These are phyloP conservation scores for Eucera pruinosa DNA, from an alignment of 2,888 invertebrate species.

Conservation along the genomic window DNA sequence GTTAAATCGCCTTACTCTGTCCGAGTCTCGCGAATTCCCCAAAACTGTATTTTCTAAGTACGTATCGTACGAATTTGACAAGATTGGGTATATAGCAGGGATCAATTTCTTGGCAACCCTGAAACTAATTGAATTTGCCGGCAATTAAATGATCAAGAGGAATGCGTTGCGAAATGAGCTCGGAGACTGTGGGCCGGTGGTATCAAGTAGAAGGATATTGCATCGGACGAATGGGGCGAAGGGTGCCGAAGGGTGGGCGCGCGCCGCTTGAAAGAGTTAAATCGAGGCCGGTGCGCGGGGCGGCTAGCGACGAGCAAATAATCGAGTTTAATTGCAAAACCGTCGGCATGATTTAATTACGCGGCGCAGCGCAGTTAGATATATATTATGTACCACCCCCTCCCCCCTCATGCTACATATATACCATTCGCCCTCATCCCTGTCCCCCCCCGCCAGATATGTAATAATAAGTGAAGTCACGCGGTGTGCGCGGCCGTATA, in stretches of 20 bases:
- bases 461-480: constrained; percentile 75
- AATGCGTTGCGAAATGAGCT: constrained; percentile 48
- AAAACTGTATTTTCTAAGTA: too few species aligned
- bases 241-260: constrained; percentile 66
- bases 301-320: constrained; percentile 82
- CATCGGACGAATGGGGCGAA: constrained; percentile 51
- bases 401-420: constrained; percentile 30
- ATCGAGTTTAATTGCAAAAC: constrained; percentile 85
- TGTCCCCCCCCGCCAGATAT: constrained; percentile 52
- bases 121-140: constrained; percentile 33
- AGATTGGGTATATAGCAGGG: too few species aligned
- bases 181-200: constrained; percentile 15
- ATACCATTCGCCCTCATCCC: constrained; percentile 32
- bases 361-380: constrained; percentile 75
- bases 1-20: too few species aligned
- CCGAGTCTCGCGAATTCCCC: too few species aligned
- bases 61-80: too few species aligned
- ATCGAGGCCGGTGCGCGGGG: constrained; percentile 75
- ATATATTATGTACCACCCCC: constrained; percentile 63
- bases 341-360: constrained; percentile 85
- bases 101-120: background rate
- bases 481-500: constrained; percentile 23
- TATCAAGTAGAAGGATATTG: constrained; percentile 63
- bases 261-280: constrained; percentile 79
- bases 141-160: constrained; percentile 41